phyloP scores from a whole-genome alignment of 2,797 vertebrate genomes.

The Ibycter americanus region DNA sequence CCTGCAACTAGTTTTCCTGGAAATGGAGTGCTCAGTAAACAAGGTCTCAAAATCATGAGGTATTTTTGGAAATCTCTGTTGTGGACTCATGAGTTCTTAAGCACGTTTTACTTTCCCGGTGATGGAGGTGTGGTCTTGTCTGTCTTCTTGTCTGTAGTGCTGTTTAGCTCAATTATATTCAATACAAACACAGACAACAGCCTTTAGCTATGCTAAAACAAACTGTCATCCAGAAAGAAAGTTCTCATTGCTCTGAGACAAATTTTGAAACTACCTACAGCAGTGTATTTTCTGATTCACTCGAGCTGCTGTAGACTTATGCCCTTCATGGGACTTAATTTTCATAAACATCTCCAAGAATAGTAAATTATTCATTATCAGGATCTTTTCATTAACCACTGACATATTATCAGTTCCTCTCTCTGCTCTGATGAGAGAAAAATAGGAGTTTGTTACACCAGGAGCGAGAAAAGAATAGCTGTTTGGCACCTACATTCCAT shows the following conservation, averaged over 20 bases:
- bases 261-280: not conserved
- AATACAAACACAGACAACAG: not conserved
- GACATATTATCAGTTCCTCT: slow-evolving; percentile 3
- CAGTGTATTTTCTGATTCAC: not conserved
- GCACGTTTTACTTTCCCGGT: not conserved
- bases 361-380: slow-evolving; percentile 55
- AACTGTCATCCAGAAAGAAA: not conserved
- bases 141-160: not conserved
- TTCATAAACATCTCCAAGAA: slow-evolving; percentile 41
- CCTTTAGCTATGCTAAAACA: slow-evolving; percentile 16
- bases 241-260: not conserved
- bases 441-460: not conserved
- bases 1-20: not conserved
- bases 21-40: not conserved
- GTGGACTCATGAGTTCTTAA: not conserved
- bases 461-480: not conserved
- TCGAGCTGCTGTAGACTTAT: not conserved
- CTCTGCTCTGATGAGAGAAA: not conserved
- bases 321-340: slow-evolving; percentile 5
- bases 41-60: not conserved
- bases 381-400: slow-evolving; percentile 48
- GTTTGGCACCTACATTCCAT: not conserved
- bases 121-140: not conserved
- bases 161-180: not conserved
- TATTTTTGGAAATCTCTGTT: not conserved